Percentiles rank a stretch among this genome's conserved stretches.
Conservation (phyloP, 2,113 vertebrate species). For the Callithrix jacchus region DNA sequence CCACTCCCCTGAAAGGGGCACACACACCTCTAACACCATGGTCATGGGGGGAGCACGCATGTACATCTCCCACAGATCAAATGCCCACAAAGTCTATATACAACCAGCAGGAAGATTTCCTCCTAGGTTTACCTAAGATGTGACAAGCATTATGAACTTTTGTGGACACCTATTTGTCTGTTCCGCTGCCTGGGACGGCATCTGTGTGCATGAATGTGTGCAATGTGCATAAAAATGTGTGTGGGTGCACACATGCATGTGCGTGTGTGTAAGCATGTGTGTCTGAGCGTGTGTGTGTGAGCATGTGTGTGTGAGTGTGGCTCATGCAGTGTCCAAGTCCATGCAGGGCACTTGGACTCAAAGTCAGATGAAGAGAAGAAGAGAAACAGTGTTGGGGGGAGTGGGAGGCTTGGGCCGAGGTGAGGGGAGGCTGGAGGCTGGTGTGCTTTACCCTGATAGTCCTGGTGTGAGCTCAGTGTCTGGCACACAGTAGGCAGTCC, state of each 20-base stretch:
- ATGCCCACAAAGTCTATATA: not conserved
- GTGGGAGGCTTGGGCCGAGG: too few relatives aligned
- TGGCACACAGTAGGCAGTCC: not conserved
- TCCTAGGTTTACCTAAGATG: not conserved
- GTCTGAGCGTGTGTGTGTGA: not conserved
- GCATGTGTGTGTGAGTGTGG: too few relatives aligned
- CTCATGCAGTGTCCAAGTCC: not conserved
- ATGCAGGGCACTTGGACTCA: not conserved
- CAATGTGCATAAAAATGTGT: not conserved
- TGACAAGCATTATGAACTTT: not conserved
- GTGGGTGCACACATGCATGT: too few relatives aligned
- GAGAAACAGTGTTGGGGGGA: not conserved
- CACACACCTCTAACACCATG: not conserved
- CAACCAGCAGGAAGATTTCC: not conserved
- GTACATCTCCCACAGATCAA: not conserved
- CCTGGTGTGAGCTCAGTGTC: not conserved
- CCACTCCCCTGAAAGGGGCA: not conserved
- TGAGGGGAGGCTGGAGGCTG: accelerated
- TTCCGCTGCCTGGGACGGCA: not conserved
- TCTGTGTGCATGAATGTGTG: not conserved
- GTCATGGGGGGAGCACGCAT: not conserved
- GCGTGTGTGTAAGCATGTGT: too few relatives aligned
- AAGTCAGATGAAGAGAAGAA: not conserved
- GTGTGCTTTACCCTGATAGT: not conserved
- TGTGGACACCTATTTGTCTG: not conserved